Evolutionary conservation across 2,797 vertebrate species (phyloP).

Genomic region (Schizopygopsis malacanthus): DNA sequence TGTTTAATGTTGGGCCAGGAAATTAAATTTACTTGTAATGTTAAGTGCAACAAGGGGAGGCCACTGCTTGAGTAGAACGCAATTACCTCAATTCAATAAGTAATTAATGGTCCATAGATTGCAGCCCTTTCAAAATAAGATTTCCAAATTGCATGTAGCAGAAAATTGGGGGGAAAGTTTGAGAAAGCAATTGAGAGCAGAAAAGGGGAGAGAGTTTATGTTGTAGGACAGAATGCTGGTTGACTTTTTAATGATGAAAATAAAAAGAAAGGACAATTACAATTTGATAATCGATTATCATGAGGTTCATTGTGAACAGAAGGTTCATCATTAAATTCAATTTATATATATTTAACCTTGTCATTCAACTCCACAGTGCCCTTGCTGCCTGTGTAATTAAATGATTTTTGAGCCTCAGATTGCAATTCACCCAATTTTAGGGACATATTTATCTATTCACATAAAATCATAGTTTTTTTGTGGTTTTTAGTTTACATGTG

Average conservation of each 20-base stretch:
- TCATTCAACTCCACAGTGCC: conserved; percentile 34
- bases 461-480: neutral
- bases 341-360: conserved; percentile 48
- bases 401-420: conserved; percentile 47
- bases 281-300: conserved; percentile 50
- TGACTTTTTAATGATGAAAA: neutral
- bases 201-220: conserved; percentile 5
- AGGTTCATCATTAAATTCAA: conserved; percentile 54
- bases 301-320: conserved; percentile 54
- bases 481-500: neutral
- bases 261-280: conserved; percentile 31
- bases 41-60: conserved; percentile 36
- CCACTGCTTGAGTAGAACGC: conserved; percentile 17
- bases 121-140: conserved; percentile 14
- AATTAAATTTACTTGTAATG: conserved; percentile 24
- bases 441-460: conserved; percentile 2
- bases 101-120: conserved; percentile 30
- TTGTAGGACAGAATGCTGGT: conserved; percentile 64
- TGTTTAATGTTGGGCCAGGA: neutral
- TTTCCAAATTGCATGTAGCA: conserved; percentile 25
- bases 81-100: conserved; percentile 29
- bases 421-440: conserved; percentile 50
- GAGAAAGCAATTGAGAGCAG: neutral
- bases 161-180: conserved; percentile 25
- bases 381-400: conserved; percentile 52